Evolutionary conservation across 2,888 invertebrate genomes (phyloP).

Genomic region (Nowickia ferox): DNA sequence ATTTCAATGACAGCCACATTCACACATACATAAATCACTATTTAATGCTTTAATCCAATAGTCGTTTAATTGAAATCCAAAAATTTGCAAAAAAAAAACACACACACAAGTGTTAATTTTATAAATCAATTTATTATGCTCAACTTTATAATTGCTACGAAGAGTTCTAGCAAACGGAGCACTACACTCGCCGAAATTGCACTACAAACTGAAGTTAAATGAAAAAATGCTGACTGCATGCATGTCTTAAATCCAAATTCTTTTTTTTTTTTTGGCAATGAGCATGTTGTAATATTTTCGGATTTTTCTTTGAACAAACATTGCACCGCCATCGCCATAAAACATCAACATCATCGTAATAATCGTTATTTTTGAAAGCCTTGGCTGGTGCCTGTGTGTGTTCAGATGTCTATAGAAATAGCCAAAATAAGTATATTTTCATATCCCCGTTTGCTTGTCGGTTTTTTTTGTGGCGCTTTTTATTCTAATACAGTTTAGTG

Average conservation of each 20-base stretch:
- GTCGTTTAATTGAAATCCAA: constrained; percentile 14
- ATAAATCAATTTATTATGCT: background rate
- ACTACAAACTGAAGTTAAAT: constrained; percentile 67
- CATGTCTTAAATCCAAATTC: constrained; percentile 56
- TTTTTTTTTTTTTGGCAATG: constrained; percentile 39
- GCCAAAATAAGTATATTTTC: constrained; percentile 33
- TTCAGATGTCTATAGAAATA: constrained; percentile 32
- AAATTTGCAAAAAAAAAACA: constrained; percentile 3
- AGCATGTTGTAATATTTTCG: constrained; percentile 15
- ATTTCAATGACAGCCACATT: too few relatives aligned
- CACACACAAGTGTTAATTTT: constrained; percentile 27
- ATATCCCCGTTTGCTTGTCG: background rate
- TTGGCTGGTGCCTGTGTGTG: constrained; percentile 17
- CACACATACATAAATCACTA: too few relatives aligned
- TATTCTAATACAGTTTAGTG: constrained; percentile 21
- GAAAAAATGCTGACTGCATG: constrained; percentile 53
- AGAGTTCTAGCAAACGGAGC: constrained; percentile 5
- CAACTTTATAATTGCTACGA: background rate
- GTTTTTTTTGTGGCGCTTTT: background rate
- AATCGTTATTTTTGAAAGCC: background rate
- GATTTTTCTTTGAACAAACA: constrained; percentile 32
- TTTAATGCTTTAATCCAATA: too few relatives aligned
- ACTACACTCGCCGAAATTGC: constrained; percentile 66
- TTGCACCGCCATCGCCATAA: constrained; percentile 5
- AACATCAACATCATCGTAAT: background rate